phyloP scores from a whole-genome alignment of 2,797 vertebrate species.

The Karalla daura region DNA sequence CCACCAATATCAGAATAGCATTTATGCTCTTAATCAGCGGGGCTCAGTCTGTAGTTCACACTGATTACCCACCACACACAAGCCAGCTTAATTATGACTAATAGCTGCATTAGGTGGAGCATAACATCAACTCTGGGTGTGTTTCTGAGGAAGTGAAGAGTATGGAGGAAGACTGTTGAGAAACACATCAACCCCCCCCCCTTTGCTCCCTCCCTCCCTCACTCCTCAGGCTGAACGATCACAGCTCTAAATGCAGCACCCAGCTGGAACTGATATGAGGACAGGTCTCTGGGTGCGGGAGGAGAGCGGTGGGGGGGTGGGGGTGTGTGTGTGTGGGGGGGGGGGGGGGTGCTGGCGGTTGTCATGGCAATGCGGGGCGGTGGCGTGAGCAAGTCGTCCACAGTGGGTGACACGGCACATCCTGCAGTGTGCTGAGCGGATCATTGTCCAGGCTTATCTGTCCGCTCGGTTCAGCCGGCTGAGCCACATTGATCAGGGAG shows the following conservation, averaged over 20 bases:
- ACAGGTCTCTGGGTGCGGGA: conserved; percentile 67
- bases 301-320: conserved; percentile 47
- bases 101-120: conserved; percentile 55
- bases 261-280: conserved; percentile 78
- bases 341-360: conserved; percentile 62
- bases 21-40: conserved; percentile 37
- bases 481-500: conserved; percentile 66
- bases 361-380: conserved; percentile 72
- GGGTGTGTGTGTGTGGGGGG: conserved; percentile 70
- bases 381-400: conserved; percentile 68
- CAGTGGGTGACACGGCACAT: conserved; percentile 77
- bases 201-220: not conserved
- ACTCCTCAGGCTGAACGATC: conserved; percentile 54
- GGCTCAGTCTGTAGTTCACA: conserved; percentile 36
- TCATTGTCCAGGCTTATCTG: conserved; percentile 71
- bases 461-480: conserved; percentile 43
- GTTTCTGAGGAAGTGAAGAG: conserved; percentile 37
- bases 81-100: conserved; percentile 61
- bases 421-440: conserved; percentile 67
- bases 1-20: conserved; percentile 18
- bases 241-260: conserved; percentile 74
- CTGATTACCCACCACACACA: conserved; percentile 38
- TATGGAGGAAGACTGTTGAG: conserved; percentile 26
- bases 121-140: conserved; percentile 27
- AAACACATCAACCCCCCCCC: conserved; percentile 29